Conservation (phyloP, 2,797 vertebrate genomes). For the Enteromius argenteus region DNA sequence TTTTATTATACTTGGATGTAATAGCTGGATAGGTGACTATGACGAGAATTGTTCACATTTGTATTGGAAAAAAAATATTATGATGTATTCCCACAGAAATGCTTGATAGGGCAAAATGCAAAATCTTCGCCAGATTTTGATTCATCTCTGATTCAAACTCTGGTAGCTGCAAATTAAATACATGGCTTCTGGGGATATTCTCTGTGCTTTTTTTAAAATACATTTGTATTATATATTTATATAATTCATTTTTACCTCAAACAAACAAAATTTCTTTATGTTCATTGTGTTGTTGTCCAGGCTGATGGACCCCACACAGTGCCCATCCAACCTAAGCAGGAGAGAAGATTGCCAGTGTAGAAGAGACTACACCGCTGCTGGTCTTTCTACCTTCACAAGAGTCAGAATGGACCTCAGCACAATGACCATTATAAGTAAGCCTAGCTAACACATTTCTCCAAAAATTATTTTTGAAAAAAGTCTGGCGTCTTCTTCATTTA, state of each 20-base stretch:
- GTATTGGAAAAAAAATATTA: too few relatives aligned
- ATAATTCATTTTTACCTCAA: background rate
- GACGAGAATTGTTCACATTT: too few relatives aligned
- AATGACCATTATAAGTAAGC: conserved; percentile 96
- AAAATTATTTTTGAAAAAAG: background rate
- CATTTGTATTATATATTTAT: background rate
- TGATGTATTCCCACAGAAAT: too few relatives aligned
- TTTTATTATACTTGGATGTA: too few relatives aligned
- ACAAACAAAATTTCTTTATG: conserved; percentile 49
- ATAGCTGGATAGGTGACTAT: too few relatives aligned
- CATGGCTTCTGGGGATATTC: too few relatives aligned
- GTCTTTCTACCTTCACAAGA: conserved; percentile 92
- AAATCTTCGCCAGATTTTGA: too few relatives aligned
- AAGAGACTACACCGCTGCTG: conserved; percentile 90
- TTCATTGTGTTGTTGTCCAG: conserved; percentile 69
- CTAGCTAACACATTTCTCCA: background rate
- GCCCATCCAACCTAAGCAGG: conserved; percentile 90
- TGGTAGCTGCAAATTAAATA: too few relatives aligned
- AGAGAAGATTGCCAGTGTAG: conserved; percentile 91
- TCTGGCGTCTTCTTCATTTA: background rate
- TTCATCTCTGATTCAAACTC: too few relatives aligned
- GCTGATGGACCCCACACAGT: conserved; percentile 93
- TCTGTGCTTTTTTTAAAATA: background rate
- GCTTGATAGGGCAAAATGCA: too few relatives aligned
- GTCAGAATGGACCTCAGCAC: conserved; percentile 90